Evolutionary conservation across 2,888 invertebrate genomes (phyloP).

Genomic region (Gryllus longicercus): DNA sequence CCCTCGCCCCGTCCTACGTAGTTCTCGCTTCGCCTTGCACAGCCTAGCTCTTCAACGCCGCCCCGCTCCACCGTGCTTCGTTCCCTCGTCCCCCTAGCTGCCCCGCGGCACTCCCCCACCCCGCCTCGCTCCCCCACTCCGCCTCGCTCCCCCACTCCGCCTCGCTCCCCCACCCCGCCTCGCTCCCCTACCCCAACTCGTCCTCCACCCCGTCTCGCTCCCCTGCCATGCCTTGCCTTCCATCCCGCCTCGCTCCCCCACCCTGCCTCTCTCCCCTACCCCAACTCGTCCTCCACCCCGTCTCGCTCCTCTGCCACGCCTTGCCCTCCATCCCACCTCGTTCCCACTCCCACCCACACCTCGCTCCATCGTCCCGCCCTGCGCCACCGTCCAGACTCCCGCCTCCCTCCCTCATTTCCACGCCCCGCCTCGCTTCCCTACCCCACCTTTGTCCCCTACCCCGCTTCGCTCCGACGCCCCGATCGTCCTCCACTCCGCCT

Average conservation of each 20-base stretch:
- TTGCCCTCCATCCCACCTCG: neutral
- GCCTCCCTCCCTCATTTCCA: neutral
- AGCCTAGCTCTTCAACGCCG: too few species aligned
- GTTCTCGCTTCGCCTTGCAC: too few species aligned
- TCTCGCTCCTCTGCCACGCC: neutral
- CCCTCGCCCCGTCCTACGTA: too few species aligned
- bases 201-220: neutral
- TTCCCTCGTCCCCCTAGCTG: too few species aligned
- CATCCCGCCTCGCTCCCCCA: neutral
- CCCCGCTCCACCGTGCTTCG: too few species aligned
- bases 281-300: neutral
- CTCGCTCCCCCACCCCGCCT: neutral
- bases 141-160: neutral
- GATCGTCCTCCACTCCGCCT: too few species aligned
- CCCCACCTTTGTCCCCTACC: neutral
- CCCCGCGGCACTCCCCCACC: neutral
- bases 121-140: neutral
- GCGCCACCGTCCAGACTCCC: neutral
- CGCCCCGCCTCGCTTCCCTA: neutral
- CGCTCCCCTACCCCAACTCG: too few species aligned
- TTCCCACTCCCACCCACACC: too few species aligned
- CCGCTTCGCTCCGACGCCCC: too few species aligned
- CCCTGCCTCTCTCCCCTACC: neutral
- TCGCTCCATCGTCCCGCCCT: neutral
- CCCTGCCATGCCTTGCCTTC: neutral